Evolutionary conservation across 2,113 vertebrate species (phyloP), one percentile per base, ranked within the genome.

Genomic region (Saguinus midas): DNA sequence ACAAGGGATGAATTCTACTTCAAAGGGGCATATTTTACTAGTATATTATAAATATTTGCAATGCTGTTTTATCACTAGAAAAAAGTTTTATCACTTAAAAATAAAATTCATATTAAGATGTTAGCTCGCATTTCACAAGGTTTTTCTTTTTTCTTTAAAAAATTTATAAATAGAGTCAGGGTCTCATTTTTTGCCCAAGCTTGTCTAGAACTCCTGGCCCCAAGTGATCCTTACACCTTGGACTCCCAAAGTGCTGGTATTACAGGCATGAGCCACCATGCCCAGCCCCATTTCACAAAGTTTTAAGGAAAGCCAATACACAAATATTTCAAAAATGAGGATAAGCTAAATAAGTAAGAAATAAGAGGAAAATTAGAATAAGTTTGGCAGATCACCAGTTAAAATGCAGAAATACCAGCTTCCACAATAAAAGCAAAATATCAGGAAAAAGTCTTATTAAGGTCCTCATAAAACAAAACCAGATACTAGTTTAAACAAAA

Each of bases 1-100:
- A 89, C 57, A 55, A 78, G 40, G 10, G 29, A 57, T 84, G 66
- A 92, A 85, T 91, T 96, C 68, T 89, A 58, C 52, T 82, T 94
- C 91, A 95, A 93, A 82, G n/a, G 87, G n/a, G 48, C 18, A 17
- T 43, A 90, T 87, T 86, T 96, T 92, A 95, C 91, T 91, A 91
- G 82, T 84, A 95, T 21, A 70, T 76, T 66, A 72, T 70, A 97
- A 94, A 80, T 88, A 97, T 91, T 78, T 96, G 48, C 73, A 93
- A 85, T 89, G 17, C 14, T 87, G 14, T 52, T 90, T 95, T 93
- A 93, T 61, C 48, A 61, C 70, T 84, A 90, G 17, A 91, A 91
- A 40, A 96, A 97, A 95, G 93, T 32, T 7, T 82, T 43, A 43
- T 43, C 43, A 43, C 43, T 43, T 78, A 82, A 82, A 89, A 84